Conservation (phyloP, 2,888 invertebrate genomes). For the Linnaemya tessellans region DNA sequence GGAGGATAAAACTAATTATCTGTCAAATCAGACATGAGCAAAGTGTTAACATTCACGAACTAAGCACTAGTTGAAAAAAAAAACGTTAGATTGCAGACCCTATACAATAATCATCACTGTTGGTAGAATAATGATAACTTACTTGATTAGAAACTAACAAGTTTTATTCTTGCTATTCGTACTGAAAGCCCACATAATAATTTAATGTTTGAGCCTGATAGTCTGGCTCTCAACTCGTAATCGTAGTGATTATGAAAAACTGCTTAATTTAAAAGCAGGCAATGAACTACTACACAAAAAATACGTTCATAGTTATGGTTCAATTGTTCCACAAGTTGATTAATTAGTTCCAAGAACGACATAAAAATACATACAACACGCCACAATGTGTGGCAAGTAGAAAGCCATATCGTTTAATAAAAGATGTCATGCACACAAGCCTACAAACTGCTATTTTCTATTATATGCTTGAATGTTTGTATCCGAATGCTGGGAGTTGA, state of each 20-base stretch:
- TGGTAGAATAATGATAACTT: slow-evolving; percentile 57
- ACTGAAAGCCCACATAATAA: slow-evolving; percentile 53
- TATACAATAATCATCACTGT: slow-evolving; percentile 68
- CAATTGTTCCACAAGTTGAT: slow-evolving; percentile 71
- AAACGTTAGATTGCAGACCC: too few relatives aligned
- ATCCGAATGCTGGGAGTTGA: neutral
- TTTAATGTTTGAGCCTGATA: slow-evolving; percentile 40
- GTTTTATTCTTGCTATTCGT: neutral
- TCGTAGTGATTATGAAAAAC: slow-evolving; percentile 70
- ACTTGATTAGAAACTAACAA: slow-evolving; percentile 49
- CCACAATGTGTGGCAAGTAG: slow-evolving; percentile 52
- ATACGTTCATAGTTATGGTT: slow-evolving; percentile 64
- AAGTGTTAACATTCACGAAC: too few relatives aligned
- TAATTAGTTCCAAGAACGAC: slow-evolving; percentile 67
- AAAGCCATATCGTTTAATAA: slow-evolving; percentile 28
- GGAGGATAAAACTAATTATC: too few relatives aligned
- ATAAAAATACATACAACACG: slow-evolving; percentile 31
- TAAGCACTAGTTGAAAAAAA: too few relatives aligned
- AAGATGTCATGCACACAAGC: slow-evolving; percentile 13
- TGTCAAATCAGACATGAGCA: too few relatives aligned
- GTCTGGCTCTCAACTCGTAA: slow-evolving; percentile 38
- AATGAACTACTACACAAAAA: slow-evolving; percentile 42
- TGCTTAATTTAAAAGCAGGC: slow-evolving; percentile 62
- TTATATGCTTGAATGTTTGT: neutral
- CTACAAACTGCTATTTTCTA: neutral